phyloP scores from a whole-genome alignment of 2,113 vertebrate genomes.

The Hyaena hyaena region DNA sequence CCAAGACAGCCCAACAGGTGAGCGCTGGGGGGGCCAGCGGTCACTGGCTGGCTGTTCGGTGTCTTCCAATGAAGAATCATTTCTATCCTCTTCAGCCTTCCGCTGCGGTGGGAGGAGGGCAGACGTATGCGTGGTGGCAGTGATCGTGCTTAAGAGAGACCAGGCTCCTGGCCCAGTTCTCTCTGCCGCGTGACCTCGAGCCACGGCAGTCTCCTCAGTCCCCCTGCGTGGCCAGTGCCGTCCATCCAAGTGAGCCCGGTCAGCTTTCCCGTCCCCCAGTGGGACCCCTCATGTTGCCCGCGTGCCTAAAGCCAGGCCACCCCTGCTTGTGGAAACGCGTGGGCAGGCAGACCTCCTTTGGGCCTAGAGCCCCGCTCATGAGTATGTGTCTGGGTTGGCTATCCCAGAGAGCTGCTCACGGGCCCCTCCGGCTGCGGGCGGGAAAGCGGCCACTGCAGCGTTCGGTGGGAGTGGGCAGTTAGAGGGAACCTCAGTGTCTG shows the following conservation, averaged over 20 bases:
- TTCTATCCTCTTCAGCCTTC: not conserved
- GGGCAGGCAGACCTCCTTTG: not conserved
- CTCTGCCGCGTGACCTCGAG: not conserved
- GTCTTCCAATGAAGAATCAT: not conserved
- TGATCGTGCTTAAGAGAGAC: not conserved
- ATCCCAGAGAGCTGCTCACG: not conserved
- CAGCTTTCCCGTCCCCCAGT: not conserved
- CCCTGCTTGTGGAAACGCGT: not conserved
- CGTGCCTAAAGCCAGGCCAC: not conserved
- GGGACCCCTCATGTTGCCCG: not conserved
- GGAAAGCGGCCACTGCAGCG: not conserved
- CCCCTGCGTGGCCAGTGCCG: not conserved
- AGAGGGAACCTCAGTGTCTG: not conserved
- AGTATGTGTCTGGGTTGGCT: not conserved
- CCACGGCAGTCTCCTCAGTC: not conserved
- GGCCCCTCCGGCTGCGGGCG: not conserved
- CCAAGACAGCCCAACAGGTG: slow-evolving; percentile 95
- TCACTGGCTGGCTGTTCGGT: not conserved
- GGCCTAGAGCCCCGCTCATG: not conserved
- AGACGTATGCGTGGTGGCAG: not conserved
- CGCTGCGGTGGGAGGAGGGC: not conserved
- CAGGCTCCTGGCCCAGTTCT: not conserved
- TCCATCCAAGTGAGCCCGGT: not conserved
- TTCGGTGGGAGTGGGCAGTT: not conserved
- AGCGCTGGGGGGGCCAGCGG: not conserved